Evolutionary conservation across 2,888 invertebrate species (phyloP), one percentile per base, ranked within the genome.

Genomic region (Patella pellucida): DNA sequence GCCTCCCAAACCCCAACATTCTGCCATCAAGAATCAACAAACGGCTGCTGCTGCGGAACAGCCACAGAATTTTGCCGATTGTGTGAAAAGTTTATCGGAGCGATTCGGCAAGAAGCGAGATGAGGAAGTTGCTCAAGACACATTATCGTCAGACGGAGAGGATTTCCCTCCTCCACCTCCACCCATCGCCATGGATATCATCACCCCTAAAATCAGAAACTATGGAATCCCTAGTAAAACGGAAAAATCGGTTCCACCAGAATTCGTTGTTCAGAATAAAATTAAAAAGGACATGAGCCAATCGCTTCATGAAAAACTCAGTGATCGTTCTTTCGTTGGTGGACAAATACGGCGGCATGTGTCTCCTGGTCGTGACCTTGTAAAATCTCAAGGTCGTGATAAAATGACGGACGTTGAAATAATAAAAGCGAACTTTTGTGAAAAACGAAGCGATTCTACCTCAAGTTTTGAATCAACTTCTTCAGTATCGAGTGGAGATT

Each of bases 401-500:
- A 68, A 50, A 54, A 71, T 69, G 50, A 50, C 68, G 23, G 74
- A 71, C 14, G 31, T 54, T 27, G 71, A 72, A 15, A 41, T 62
- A 23, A 19, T 50, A 31, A 67, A 41, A 67, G 68, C 75, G 15
- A 52, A 52, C 7, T 71, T 77, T 52, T 67, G 62, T 68, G 75
- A 76, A 41, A 79, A 78, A 68, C 78, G 80, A n/a, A 79, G 79
- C 68, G 79, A 80, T 52, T 79, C 83, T 7, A 78, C 81, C n/a
- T 74, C 77, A 14, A 84, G 82, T 72, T 79, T 83, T 74, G 86
- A 87, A 75, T 83, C 85, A 14, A 88, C 83, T 76, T 78, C 83
- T 27, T 89, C 89, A 14, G 84, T 87, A 1, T 97, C 97, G 86
- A 97, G 97, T 92, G 96, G 97, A 83, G 98, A 98, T 93, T 97